These are phyloP conservation scores for Ceratitis capitata DNA, from an alignment of 1,140 invertebrate genomes.

Conservation along the genomic window DNA sequence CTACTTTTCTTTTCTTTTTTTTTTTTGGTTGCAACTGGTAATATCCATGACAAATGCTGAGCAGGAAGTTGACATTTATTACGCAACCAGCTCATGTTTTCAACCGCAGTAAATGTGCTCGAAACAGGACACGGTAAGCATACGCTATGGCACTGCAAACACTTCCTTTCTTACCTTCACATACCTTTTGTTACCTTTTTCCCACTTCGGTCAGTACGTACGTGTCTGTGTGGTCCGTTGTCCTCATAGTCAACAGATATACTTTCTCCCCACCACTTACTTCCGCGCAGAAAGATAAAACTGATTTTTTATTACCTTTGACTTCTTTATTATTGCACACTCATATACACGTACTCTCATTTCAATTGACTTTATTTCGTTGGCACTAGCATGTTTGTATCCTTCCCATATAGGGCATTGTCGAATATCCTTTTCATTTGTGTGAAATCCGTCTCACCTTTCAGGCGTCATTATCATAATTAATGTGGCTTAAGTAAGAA, in stretches of 20 bases:
- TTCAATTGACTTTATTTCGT: conserved; percentile 55
- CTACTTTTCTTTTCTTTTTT: not conserved
- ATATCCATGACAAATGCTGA: conserved; percentile 59
- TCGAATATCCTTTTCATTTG: conserved; percentile 41
- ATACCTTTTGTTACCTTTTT: not conserved
- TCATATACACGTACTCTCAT: conserved; percentile 60
- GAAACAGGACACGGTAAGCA: not conserved
- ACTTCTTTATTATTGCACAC: not conserved
- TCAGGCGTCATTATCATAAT: conserved; percentile 62
- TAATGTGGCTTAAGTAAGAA: conserved; percentile 65
- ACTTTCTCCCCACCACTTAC: not conserved
- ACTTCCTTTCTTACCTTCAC: not conserved
- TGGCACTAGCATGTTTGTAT: too few species aligned
- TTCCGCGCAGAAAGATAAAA: not conserved
- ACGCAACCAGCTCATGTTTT: conserved; percentile 48
- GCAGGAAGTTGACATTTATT: conserved; percentile 65
- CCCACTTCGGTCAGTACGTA: not conserved
- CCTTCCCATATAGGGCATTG: not conserved
- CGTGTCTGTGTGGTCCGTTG: not conserved
- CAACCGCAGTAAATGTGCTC: not conserved
- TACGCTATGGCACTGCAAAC: too few species aligned
- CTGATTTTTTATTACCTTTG: not conserved
- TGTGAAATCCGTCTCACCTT: conserved; percentile 50
- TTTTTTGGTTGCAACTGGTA: conserved; percentile 25
- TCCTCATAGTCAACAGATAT: too few species aligned